phyloP scores from a whole-genome alignment of 1,140 invertebrate genomes.

The Aphelinus atriplicis region DNA sequence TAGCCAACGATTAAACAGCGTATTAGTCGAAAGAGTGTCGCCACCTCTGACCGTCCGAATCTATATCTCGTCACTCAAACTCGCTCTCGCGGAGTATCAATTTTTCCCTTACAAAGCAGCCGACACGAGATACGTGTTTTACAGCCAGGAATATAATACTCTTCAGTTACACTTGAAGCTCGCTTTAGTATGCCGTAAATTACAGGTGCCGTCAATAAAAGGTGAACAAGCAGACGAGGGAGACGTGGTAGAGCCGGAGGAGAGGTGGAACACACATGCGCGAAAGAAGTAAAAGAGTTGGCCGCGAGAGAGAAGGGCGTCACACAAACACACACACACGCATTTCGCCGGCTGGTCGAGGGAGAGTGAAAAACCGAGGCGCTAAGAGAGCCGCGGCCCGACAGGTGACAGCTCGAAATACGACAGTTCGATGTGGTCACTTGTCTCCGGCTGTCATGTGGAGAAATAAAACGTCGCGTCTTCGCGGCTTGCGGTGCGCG shows the following conservation, averaged over 20 bases:
- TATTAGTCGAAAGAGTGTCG: too few species aligned
- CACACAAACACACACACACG: too few species aligned
- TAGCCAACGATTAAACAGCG: too few species aligned
- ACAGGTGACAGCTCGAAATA: constrained; percentile 58
- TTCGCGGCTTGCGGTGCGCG: constrained; percentile 5
- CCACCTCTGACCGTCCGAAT: too few species aligned
- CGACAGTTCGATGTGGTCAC: constrained; percentile 62
- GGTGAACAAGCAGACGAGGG: neutral
- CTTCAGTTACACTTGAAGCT: constrained; percentile 31
- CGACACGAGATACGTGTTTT: too few species aligned
- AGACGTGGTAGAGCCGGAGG: neutral
- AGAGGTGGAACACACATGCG: neutral
- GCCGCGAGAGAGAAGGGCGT: constrained; percentile 4
- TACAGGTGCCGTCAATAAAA: constrained; percentile 18
- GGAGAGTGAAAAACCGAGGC: neutral
- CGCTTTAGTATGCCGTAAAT: constrained; percentile 25
- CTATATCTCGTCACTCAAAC: too few species aligned
- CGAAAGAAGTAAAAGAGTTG: constrained; percentile 18
- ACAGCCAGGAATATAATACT: neutral
- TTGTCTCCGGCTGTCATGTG: constrained; percentile 55
- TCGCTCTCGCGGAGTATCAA: too few species aligned
- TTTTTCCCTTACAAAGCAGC: too few species aligned
- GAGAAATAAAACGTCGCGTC: constrained; percentile 56
- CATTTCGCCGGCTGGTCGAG: neutral
- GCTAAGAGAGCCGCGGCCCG: constrained; percentile 35